Evolutionary conservation across 2,888 invertebrate species (phyloP).

Genomic region (Syrista parreyssii): DNA sequence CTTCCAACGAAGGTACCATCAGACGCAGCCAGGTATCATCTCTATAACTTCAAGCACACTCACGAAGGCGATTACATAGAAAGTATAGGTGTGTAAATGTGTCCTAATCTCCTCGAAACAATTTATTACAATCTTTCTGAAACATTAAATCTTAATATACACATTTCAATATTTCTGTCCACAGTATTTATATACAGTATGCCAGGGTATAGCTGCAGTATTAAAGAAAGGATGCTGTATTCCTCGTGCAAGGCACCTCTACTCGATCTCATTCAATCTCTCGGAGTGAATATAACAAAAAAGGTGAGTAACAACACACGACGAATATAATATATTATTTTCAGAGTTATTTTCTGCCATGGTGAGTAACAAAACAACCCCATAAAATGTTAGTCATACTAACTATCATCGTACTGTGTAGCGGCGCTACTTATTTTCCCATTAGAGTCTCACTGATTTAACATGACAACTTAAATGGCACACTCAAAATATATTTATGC

Average conservation of each 20-base stretch:
- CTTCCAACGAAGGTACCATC: conserved; percentile 84
- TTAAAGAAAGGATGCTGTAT: conserved; percentile 98
- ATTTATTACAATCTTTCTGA: no score
- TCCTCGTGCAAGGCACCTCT: conserved; percentile 97
- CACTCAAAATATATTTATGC: no score
- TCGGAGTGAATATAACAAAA: conserved; percentile 85
- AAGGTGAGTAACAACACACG: conserved; percentile 74
- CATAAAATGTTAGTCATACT: no score
- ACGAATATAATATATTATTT: conserved; percentile 9
- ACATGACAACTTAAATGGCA: no score
- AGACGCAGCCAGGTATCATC: conserved; percentile 90
- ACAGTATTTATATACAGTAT: conserved; percentile 98
- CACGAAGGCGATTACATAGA: conserved; percentile 93
- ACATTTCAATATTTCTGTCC: conserved; percentile 36
- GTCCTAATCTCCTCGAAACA: no score
- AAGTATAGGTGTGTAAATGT: conserved; percentile 76
- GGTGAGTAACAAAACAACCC: neutral
- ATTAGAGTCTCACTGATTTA: no score
- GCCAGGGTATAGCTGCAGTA: conserved; percentile 95
- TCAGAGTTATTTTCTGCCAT: neutral
- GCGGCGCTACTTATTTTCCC: no score
- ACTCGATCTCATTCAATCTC: conserved; percentile 81
- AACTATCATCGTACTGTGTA: no score
- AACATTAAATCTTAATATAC: no score
- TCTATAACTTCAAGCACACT: conserved; percentile 90